These are phyloP conservation scores for Chionodraco myersi DNA, from an alignment of 2,113 vertebrate species.

Conservation along the genomic window DNA sequence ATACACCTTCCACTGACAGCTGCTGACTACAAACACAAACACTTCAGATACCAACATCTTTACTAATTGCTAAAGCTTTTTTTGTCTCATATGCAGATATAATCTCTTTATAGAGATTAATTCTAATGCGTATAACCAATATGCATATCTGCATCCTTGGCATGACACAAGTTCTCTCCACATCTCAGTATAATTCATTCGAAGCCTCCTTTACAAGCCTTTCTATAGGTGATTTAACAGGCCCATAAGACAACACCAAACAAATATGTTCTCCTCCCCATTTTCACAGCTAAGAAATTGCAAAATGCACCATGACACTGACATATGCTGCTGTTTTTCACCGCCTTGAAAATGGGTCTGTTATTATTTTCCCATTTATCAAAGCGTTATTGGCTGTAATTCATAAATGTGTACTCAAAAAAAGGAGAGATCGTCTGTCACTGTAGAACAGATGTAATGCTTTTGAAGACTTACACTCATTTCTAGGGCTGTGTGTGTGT, in stretches of 20 bases:
- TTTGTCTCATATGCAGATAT: no score
- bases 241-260: conserved; percentile 34
- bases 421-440: conserved; percentile 57
- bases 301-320: conserved; percentile 47
- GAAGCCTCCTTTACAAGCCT: conserved; percentile 4
- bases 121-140: no score
- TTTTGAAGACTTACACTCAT: conserved; percentile 52
- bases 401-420: conserved; percentile 50
- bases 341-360: conserved; percentile 34
- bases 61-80: no score
- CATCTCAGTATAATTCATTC: conserved; percentile 23
- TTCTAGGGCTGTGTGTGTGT: conserved; percentile 33
- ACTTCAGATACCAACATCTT: no score
- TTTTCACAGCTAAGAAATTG: conserved; percentile 42
- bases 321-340: conserved; percentile 59
- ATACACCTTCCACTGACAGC: no score
- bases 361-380: conserved; percentile 40
- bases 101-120: no score
- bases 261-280: conserved; percentile 48
- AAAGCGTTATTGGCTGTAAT: conserved; percentile 63
- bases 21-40: no score
- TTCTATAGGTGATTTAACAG: conserved; percentile 21
- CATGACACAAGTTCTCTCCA: neutral
- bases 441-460: conserved; percentile 56
- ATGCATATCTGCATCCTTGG: conserved; percentile 13